Conservation (phyloP, 2,888 invertebrate genomes). For the Cyclophora albipunctata region DNA sequence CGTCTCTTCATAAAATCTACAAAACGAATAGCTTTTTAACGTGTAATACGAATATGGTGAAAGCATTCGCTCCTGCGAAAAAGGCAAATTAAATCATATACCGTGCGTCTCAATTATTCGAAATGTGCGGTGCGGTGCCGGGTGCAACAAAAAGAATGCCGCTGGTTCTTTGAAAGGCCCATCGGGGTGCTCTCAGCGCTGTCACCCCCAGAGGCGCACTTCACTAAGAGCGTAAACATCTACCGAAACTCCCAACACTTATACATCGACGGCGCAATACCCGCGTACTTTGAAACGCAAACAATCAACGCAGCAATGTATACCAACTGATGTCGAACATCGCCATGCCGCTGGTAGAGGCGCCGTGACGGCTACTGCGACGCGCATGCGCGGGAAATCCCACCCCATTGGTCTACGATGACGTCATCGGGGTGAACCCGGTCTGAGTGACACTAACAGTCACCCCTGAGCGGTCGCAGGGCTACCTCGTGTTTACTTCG, state of each 20-base stretch:
- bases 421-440: slow-evolving; percentile 73
- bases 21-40: slow-evolving; percentile 27
- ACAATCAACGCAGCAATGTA: slow-evolving; percentile 52
- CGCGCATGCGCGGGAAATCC: slow-evolving; percentile 60
- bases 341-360: slow-evolving; percentile 41
- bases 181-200: slow-evolving; percentile 66
- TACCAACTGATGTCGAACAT: slow-evolving; percentile 26
- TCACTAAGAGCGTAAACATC: slow-evolving; percentile 48
- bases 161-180: slow-evolving; percentile 69
- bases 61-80: slow-evolving; percentile 51
- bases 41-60: slow-evolving; percentile 34
- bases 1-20: slow-evolving; percentile 21
- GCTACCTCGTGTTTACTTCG: slow-evolving; percentile 40
- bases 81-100: slow-evolving; percentile 72
- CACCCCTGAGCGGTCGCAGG: slow-evolving; percentile 60
- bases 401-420: slow-evolving; percentile 70
- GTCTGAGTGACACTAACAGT: slow-evolving; percentile 69
- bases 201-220: slow-evolving; percentile 66
- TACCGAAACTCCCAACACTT: slow-evolving; percentile 27
- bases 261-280: slow-evolving; percentile 37
- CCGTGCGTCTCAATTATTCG: slow-evolving; percentile 66
- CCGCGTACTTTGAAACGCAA: slow-evolving; percentile 17
- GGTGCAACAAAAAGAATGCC: slow-evolving; percentile 63
- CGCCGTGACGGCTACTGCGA: slow-evolving; percentile 61
- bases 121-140: slow-evolving; percentile 55